Evolutionary conservation across 2,888 invertebrate genomes (phyloP), one percentile per base, ranked within the genome.

Genomic region (Tinea trinotella): DNA sequence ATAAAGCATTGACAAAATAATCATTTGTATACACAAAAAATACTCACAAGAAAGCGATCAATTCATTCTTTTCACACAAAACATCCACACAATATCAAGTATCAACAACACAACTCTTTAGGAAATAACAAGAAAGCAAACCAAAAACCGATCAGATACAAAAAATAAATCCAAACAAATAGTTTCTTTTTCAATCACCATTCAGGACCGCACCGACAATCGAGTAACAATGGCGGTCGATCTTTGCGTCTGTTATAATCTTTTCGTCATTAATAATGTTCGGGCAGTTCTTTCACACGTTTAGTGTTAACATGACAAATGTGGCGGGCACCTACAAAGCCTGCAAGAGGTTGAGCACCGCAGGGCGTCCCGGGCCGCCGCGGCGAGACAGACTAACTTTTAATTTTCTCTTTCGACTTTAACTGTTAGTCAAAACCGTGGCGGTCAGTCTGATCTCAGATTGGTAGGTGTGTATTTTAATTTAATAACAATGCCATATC

Each of bases 281-380:
- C 53, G 40, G 53, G 40, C 24, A 70, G 72, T 74, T 54, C 44
- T 78, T 82, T 82, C 79, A 77, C 81, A 77, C 77, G 74, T 77
- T 75, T 73, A 73, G 82, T 77, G 83, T 77, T 80, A 84, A 83
- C 80, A 81, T 83, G 83, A 84, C 84, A 82, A 83, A 83, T 57
- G 55, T 50, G 54, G 84, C 69, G 66, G 62, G 65, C 60, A 58
- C 17, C 57, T 61, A 73, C 73, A 77, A 78, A 54, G 75, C 74
- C 52, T 53, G 55, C 56, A 60, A 57, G 56, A 58, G 56, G 35
- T 49, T 52, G 54, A 55, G 59, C 74, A 65, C 76, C 59, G 69
- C 74, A 68, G 76, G 75, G 70, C 68, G 73, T 67, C 63, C 54
- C 64, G 46, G 50, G 17, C 48, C 40, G 40, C 18, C 18, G 46